Evolutionary conservation across 2,797 vertebrate genomes (phyloP), one percentile per base, ranked within the genome.

Genomic region (Sebastes hubbsi): DNA sequence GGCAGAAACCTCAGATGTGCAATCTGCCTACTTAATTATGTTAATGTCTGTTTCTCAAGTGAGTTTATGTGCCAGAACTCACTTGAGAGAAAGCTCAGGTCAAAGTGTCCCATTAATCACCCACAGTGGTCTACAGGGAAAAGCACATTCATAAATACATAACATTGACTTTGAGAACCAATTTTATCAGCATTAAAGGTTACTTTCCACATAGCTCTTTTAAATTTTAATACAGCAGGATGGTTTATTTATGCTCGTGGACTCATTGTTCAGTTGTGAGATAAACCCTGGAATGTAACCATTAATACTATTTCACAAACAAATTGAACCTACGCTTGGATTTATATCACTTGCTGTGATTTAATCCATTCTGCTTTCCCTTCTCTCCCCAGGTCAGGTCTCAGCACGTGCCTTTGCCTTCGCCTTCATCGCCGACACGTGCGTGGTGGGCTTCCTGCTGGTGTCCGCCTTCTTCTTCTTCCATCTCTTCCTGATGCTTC

Each of bases 401-500:
- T 94, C 95, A 1, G 87, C 95, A 0, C 89, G 91, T 7, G 94
- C 95, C 27, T 97, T 97, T 49, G 81, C 94, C 30, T 97, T 97
- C 7, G 96, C 96, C 62, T 97, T 97, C 84, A 96, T 97, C 25
- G 96, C 96, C 0, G 96, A 97, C 90, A 97, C 97, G 0, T 98
- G 97, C 0, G 95, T 98, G 10, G 96, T 97, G 20, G 97, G 97
- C 11, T 96, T 97, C 20, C 92, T 98, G 60, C 88, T 98, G 58
- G 97, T 97, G 1, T 95, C 95, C 0, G 96, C 95, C 5, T 97
- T 98, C 89, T 96, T 98, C 75, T 95, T 97, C 80, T 97, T 98
- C 91, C 97, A 98, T 4, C 85, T 97, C 38, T 90, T 88, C 75
- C 89, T 98, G 87, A 90, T 97, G 87, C 82, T 96, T 80, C 94